Percentiles rank a stretch among this genome's conserved stretches.
Evolutionary conservation across 2,888 invertebrate genomes (phyloP).

Genomic region (Philereme vetulata): DNA sequence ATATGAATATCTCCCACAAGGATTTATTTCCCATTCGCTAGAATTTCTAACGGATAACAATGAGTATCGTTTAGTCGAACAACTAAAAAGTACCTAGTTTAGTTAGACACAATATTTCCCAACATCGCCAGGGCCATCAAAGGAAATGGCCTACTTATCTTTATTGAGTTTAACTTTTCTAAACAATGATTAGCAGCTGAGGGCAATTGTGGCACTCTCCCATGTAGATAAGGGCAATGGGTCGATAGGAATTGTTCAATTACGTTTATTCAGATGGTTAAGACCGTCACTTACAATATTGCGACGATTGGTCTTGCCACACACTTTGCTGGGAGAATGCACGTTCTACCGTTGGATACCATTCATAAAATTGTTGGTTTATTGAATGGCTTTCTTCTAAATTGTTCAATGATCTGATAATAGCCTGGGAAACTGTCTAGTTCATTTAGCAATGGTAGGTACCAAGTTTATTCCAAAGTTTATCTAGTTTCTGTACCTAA

Average conservation of each 20-base stretch:
- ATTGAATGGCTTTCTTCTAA: constrained; percentile 30
- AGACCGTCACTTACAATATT: constrained; percentile 77
- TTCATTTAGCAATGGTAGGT: constrained; percentile 16
- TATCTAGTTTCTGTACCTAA: constrained; percentile 12
- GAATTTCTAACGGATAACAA: neutral
- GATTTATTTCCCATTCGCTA: no score
- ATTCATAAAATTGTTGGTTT: constrained; percentile 37
- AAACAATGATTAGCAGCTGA: constrained; percentile 66
- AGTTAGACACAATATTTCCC: constrained; percentile 22
- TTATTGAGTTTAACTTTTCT: constrained; percentile 54
- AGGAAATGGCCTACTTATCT: constrained; percentile 46
- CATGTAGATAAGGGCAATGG: constrained; percentile 74
- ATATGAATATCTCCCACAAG: no score
- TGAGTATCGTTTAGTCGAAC: constrained; percentile 2
- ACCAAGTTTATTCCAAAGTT: constrained; percentile 9
- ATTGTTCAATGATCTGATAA: constrained; percentile 30
- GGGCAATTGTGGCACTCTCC: constrained; percentile 59
- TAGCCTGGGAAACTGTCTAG: constrained; percentile 27
- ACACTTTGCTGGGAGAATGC: constrained; percentile 42
- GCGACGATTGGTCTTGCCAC: constrained; percentile 64
- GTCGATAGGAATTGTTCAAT: constrained; percentile 80
- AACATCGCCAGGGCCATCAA: constrained; percentile 25
- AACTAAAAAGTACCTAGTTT: constrained; percentile 5
- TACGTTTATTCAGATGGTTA: constrained; percentile 79
- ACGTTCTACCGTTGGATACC: constrained; percentile 39